Evolutionary conservation across 2,888 invertebrate species (phyloP), one percentile per base, ranked within the genome.

Genomic region (Microctonus brassicae): DNA sequence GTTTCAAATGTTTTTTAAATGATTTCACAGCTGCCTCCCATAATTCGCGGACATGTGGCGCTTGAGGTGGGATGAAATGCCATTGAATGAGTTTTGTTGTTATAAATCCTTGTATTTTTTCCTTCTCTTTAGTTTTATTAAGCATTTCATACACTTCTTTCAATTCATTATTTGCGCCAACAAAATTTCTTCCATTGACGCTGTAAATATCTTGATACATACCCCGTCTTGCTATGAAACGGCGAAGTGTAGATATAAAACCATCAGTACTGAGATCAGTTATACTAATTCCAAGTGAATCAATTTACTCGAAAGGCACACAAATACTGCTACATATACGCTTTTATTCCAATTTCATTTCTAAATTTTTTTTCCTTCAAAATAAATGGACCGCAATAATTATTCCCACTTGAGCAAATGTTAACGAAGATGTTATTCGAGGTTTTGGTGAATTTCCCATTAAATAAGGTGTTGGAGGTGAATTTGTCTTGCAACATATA

Each of bases 131-230:
- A 1, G 24, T 55, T 9, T 62, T 60, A n/a, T n/a, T n/a, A n/a
- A n/a, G n/a, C n/a, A n/a, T n/a, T n/a, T n/a, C n/a, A n/a, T n/a
- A n/a, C 4, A 80, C 26, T 57, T 79, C 78, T 20, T 73, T 65
- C 1, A 83, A 62, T 55, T 80, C 74, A 5, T 77, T 77, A 11
- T 77, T 74, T 5, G 83, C 83, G 4, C 83, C 85, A 1, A 81
- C 72, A 67, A 85, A 86, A 65, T 83, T 85, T 0, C 78, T 80
- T 0, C 82, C 84, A 61, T 82, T 82, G 61, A 84, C 84, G 5
- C 80, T 81, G 61, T 77, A 80, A 0, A 87, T 76, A 9, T 79
- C 61, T 2, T 29, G 20, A 1, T 76, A 73, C 24, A 69, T 60
- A 0, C 84, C 84, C 7, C 84, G 69, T 53, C 84, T 62, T 4